phyloP scores from a whole-genome alignment of 2,113 vertebrate species.

The Camelus dromedarius region DNA sequence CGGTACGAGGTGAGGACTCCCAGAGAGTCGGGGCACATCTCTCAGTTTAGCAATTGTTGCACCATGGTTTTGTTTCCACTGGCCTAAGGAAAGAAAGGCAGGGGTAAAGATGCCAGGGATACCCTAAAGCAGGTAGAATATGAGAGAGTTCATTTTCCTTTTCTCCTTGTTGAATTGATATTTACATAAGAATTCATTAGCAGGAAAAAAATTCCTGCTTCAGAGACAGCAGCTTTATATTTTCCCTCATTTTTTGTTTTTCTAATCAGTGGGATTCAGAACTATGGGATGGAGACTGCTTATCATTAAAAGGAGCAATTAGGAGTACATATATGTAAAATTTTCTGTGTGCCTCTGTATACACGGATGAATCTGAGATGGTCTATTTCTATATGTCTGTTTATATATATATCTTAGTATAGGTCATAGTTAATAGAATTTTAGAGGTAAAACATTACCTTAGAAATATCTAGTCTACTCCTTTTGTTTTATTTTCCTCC shows the following conservation, averaged over 20 bases:
- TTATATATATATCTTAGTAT: background rate
- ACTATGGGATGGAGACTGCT: background rate
- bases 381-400: background rate
- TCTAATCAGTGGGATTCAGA: background rate
- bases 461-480: background rate
- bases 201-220: conserved; percentile 24
- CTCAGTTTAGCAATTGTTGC: background rate
- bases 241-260: background rate
- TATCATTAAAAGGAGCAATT: conserved; percentile 4
- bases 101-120: background rate
- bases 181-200: background rate
- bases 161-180: background rate
- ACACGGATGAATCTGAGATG: background rate
- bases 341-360: background rate
- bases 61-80: background rate
- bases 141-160: background rate
- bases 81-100: background rate
- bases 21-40: background rate
- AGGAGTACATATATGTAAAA: background rate
- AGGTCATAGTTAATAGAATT: conserved; percentile 4
- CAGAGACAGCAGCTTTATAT: background rate
- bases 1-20: conserved; percentile 92
- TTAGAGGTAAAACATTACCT: background rate
- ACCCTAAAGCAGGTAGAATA: background rate
- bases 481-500: conserved; percentile 3